These are phyloP conservation scores for Drosophila lacertosa DNA, from an alignment of 1,140 invertebrate genomes.

Conservation along the genomic window DNA sequence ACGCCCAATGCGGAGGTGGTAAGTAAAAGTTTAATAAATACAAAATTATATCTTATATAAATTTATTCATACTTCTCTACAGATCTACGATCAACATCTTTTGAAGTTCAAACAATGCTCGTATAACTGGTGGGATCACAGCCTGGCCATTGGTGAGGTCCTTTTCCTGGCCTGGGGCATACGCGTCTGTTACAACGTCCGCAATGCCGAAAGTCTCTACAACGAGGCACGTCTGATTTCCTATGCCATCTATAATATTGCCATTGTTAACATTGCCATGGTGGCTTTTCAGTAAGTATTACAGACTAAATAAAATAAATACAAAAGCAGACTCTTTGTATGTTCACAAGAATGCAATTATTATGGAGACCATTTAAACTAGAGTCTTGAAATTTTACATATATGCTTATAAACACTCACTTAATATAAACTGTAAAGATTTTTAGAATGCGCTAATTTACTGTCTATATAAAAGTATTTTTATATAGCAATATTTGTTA, in stretches of 20 bases:
- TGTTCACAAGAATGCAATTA: too few relatives aligned
- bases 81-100: conserved; percentile 89
- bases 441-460: too few relatives aligned
- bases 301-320: too few relatives aligned
- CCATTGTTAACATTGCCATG: conserved; percentile 95
- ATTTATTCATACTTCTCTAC: background rate
- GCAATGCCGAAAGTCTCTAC: conserved; percentile 95
- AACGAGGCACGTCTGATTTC: conserved; percentile 96
- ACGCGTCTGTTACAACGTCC: conserved; percentile 94
- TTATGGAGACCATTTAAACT: too few relatives aligned
- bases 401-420: too few relatives aligned
- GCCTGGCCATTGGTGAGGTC: conserved; percentile 93
- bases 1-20: conserved; percentile 90
- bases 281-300: conserved; percentile 94
- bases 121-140: conserved; percentile 97
- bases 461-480: too few relatives aligned
- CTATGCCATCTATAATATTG: conserved; percentile 97
- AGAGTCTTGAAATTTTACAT: too few relatives aligned
- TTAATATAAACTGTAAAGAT: too few relatives aligned
- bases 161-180: conserved; percentile 95
- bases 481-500: too few relatives aligned
- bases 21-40: conserved; percentile 64
- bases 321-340: too few relatives aligned
- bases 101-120: conserved; percentile 95
- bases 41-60: too few relatives aligned